Evolutionary conservation across 2,113 vertebrate species (phyloP).

Genomic region (Coregonus clupeaformis): DNA sequence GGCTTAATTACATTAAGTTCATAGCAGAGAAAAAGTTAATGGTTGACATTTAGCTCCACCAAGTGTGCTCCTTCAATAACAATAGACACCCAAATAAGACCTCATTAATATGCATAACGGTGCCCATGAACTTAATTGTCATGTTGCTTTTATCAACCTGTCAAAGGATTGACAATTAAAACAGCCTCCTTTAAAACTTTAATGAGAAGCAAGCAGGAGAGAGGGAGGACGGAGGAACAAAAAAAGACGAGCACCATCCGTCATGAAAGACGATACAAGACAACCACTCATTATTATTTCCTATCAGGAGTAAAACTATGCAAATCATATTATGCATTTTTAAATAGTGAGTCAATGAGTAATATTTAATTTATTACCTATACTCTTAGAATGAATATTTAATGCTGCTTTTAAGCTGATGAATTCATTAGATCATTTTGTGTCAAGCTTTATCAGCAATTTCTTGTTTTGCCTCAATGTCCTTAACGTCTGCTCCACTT

Average conservation of each 20-base stretch:
- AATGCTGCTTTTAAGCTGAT: slow-evolving; percentile 81
- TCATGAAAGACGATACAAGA: slow-evolving; percentile 80
- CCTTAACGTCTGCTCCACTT: too few relatives aligned
- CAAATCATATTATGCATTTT: slow-evolving; percentile 91
- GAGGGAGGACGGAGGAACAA: slow-evolving; percentile 75
- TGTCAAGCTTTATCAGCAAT: slow-evolving; percentile 38
- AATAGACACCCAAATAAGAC: slow-evolving; percentile 73
- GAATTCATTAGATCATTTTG: slow-evolving; percentile 51
- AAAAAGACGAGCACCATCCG: slow-evolving; percentile 73
- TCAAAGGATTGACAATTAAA: slow-evolving; percentile 95
- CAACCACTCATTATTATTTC: slow-evolving; percentile 86
- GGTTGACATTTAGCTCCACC: slow-evolving; percentile 36
- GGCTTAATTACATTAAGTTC: slow-evolving; percentile 71
- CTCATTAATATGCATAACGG: slow-evolving; percentile 86
- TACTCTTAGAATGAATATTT: slow-evolving; percentile 88
- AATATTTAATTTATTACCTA: slow-evolving; percentile 85
- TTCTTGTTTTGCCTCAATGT: background rate
- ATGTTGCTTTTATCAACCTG: slow-evolving; percentile 86
- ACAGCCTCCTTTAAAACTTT: slow-evolving; percentile 89
- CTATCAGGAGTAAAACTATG: slow-evolving; percentile 81
- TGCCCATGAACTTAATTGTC: slow-evolving; percentile 94
- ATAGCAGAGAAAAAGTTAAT: slow-evolving; percentile 67
- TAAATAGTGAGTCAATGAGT: slow-evolving; percentile 90
- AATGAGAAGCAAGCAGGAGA: slow-evolving; percentile 87
- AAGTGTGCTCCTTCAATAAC: slow-evolving; percentile 75